phyloP scores from a whole-genome alignment of 30 jellyfish, hydroid and myxozoan genomes.

The Cassiopea andromeda region DNA sequence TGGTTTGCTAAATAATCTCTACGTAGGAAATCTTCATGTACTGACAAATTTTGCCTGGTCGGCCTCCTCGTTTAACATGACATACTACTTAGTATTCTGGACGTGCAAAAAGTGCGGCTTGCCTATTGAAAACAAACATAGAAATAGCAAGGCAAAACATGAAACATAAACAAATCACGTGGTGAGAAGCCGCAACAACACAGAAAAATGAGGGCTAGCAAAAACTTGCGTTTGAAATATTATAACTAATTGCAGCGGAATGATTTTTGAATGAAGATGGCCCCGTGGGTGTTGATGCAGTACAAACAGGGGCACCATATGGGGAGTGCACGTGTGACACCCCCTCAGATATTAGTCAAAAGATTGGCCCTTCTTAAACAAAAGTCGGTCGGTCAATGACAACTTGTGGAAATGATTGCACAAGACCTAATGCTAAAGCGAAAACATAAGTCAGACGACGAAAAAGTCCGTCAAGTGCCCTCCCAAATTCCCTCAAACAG shows the following conservation, averaged over 20 bases:
- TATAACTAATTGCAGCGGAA: not conserved
- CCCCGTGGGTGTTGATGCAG: no score
- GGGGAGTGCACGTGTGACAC: no score
- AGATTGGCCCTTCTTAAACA: no score
- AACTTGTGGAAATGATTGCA: no score
- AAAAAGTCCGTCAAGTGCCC: no score
- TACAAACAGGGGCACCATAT: no score
- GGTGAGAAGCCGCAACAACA: not conserved
- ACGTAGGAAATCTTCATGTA: not conserved
- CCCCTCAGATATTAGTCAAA: no score
- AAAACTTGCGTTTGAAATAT: not conserved
- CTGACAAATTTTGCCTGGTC: not conserved
- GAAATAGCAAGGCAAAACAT: not conserved
- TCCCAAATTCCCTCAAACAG: no score
- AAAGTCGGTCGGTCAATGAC: no score
- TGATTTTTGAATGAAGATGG: no score
- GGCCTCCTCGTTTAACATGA: not conserved
- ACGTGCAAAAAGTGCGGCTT: not conserved
- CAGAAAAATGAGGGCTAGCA: not conserved
- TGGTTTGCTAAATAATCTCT: constrained; percentile 6
- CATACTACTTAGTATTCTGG: not conserved
- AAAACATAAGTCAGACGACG: no score
- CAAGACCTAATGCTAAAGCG: no score
- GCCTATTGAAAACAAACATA: not conserved
- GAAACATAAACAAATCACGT: not conserved